phyloP scores from a whole-genome alignment of 2,113 vertebrate genomes.

The Stegostoma tigrinum region DNA sequence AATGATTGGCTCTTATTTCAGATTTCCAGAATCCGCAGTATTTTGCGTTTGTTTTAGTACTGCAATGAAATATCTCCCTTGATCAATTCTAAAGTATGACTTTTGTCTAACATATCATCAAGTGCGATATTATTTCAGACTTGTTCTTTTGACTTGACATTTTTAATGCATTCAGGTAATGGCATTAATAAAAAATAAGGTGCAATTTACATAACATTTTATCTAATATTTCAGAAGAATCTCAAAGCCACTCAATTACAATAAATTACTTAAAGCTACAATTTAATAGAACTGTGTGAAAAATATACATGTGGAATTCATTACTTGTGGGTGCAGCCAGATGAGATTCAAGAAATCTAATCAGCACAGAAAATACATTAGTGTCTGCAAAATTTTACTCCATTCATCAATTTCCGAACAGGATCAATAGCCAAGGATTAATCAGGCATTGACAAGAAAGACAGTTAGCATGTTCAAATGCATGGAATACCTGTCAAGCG shows the following conservation, averaged over 20 bases:
- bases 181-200: neutral
- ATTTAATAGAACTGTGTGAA: neutral
- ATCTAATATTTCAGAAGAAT: neutral
- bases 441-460: neutral
- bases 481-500: neutral
- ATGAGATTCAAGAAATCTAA: neutral
- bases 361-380: neutral
- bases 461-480: neutral
- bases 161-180: neutral
- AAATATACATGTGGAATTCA: neutral
- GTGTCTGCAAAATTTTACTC: neutral
- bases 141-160: neutral
- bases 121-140: neutral
- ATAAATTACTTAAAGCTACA: neutral
- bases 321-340: neutral
- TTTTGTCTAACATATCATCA: neutral
- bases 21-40: too few species aligned
- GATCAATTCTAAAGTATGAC: neutral
- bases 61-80: neutral
- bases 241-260: neutral
- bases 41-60: too few species aligned
- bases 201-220: neutral
- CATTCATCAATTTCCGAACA: neutral
- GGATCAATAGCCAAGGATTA: neutral
- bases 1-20: too few species aligned